Conservation (phyloP, 37 sponge, comb jelly and placozoan species). For the Oopsacas minuta region DNA sequence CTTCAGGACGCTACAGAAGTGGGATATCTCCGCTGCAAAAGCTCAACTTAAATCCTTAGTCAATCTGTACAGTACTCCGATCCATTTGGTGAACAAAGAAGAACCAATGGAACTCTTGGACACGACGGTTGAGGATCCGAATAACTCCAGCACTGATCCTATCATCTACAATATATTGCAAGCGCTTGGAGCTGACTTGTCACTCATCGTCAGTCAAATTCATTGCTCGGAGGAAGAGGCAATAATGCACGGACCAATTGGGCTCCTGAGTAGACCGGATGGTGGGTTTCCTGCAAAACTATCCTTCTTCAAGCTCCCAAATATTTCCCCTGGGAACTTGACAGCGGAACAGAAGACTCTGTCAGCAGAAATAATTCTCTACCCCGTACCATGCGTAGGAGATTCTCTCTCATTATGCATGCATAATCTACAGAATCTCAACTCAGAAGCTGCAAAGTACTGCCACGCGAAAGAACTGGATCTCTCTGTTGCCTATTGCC, state of each 20-base stretch:
- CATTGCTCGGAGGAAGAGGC: neutral
- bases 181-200: neutral
- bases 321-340: neutral
- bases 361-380: neutral
- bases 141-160: neutral
- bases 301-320: neutral
- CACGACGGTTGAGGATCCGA: neutral
- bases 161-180: slow-evolving; percentile 1
- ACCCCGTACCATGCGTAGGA: neutral
- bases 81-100: neutral
- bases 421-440: neutral
- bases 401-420: neutral
- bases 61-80: neutral
- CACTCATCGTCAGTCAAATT: neutral
- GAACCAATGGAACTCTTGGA: neutral
- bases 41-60: neutral
- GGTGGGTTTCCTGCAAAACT: neutral
- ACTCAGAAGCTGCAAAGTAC: slow-evolving; percentile 10
- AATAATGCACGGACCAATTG: slow-evolving; percentile 1
- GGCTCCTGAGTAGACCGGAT: neutral
- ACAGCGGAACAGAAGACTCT: neutral
- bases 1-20: neutral
- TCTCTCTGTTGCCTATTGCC: neutral
- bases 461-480: neutral
- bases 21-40: neutral